These are phyloP conservation scores for Rhynchonycteris naso DNA, from an alignment of 2,797 vertebrate species.

Conservation along the genomic window DNA sequence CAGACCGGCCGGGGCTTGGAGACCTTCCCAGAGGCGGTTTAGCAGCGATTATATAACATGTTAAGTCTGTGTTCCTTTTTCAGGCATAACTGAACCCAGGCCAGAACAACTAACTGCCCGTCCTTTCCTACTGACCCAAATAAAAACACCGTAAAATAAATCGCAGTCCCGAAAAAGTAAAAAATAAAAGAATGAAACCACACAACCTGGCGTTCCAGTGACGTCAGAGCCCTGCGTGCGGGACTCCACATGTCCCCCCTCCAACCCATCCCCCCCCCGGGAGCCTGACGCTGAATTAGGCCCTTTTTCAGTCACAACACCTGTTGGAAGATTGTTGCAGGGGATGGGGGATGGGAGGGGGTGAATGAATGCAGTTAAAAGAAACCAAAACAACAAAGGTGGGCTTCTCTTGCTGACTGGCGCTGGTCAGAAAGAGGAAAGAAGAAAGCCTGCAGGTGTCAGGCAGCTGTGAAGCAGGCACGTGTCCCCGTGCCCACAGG, in stretches of 20 bases:
- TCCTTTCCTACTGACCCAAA: slow-evolving; percentile 68
- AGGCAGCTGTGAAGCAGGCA: neutral
- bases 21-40: slow-evolving; percentile 81
- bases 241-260: fast-evolving
- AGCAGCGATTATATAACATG: slow-evolving; percentile 81
- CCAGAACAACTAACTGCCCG: slow-evolving; percentile 68
- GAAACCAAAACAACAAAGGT: neutral
- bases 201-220: neutral
- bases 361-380: neutral
- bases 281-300: neutral
- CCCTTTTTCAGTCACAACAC: neutral
- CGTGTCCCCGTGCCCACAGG: neutral
- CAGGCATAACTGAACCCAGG: slow-evolving; percentile 78
- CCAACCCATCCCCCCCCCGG: neutral
- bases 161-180: neutral
- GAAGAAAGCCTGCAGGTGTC: neutral
- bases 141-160: slow-evolving; percentile 52
- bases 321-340: neutral
- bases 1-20: slow-evolving; percentile 82
- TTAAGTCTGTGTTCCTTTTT: slow-evolving; percentile 71
- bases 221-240: neutral
- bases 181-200: neutral
- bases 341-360: too few relatives aligned
- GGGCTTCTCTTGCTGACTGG: neutral
- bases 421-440: neutral